Base-by-base conservation (phyloP, 2,797 vertebrate genomes). In the Dendrocincla fuliginosa region DNA sequence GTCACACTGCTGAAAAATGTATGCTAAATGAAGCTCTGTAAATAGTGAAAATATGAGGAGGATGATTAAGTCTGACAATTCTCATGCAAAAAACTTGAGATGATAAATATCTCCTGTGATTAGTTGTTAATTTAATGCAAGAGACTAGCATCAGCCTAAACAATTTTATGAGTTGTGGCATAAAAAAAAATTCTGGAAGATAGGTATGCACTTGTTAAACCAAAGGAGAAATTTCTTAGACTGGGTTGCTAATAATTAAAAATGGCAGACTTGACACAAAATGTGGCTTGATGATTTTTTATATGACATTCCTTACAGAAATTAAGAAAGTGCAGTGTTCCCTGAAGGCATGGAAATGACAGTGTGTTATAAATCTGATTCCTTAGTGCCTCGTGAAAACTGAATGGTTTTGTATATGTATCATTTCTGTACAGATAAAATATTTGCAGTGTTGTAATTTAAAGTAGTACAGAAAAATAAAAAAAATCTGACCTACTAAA, bases 11-110 rank as follows among this genome's bases (percentile, higher is more conserved):
- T 98, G 87, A n/a, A n/a, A 98, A 98, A 97, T 97, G 95, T 97
- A 90, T 98, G 97, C 98, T 97, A 97, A 97, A 98, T 98, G 98
- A 98, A 96, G 88, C 91, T 91, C 73, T 59, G 82, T 95, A 97
- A 98, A 97, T 96, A 98, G 95, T 97, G 94, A 97, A 98, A 98
- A 98, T 98, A 98, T 97, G 97, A 97, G 92, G 30, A 98, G 92
- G 95, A 95, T 98, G 97, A 99, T 99, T 98, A 98, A 98, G 98
- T 98, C 98, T 99, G 98, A 98, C 98, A 98, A 98, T 98, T 97
- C 98, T 98, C 89, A 95, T 98, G 96, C 98, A 97, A 98, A 98
- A 97, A 97, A 71, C 96, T 98, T 39, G 69, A 97, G 97, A 98
- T 98, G 98, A 98, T 98, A 98, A 99, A 98, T 98, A 98, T 98